These are phyloP conservation scores for Urophycis tenuis DNA, from an alignment of 2,797 vertebrate species.

Conservation along the genomic window DNA sequence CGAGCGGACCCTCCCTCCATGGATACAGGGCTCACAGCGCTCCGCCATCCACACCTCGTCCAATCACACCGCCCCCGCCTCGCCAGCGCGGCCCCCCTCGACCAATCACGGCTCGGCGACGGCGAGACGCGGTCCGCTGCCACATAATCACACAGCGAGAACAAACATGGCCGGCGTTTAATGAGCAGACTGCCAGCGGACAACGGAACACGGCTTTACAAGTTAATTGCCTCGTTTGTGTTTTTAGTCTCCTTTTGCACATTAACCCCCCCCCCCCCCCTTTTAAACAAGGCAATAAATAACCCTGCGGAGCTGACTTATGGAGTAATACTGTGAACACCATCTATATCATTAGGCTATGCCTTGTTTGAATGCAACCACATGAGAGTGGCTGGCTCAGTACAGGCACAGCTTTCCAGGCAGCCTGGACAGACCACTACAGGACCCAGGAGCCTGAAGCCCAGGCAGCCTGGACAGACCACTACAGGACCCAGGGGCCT, in stretches of 20 bases:
- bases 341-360: too few species aligned
- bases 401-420: too few species aligned
- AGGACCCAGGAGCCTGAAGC: too few species aligned
- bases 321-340: background rate
- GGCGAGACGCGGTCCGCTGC: conserved; percentile 49
- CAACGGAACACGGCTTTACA: conserved; percentile 39
- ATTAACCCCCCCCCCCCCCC: background rate
- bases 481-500: background rate
- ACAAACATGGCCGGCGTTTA: conserved; percentile 70
- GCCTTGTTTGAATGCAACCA: background rate
- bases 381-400: too few species aligned
- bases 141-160: conserved; percentile 65
- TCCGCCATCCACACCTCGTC: conserved; percentile 57
- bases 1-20: conserved; percentile 62
- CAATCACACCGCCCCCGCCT: conserved; percentile 68
- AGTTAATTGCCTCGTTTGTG: conserved; percentile 15
- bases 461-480: too few species aligned
- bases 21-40: conserved; percentile 71
- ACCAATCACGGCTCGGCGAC: conserved; percentile 55
- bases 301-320: background rate
- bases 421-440: too few species aligned
- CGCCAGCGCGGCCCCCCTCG: conserved; percentile 34
- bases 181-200: conserved; percentile 50
- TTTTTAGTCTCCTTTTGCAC: conserved; percentile 14
- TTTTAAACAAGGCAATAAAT: conserved; percentile 2